Percentiles rank a stretch among this genome's conserved stretches.
phyloP scores from a whole-genome alignment of 2,113 vertebrate genomes.

The Camelus dromedarius region DNA sequence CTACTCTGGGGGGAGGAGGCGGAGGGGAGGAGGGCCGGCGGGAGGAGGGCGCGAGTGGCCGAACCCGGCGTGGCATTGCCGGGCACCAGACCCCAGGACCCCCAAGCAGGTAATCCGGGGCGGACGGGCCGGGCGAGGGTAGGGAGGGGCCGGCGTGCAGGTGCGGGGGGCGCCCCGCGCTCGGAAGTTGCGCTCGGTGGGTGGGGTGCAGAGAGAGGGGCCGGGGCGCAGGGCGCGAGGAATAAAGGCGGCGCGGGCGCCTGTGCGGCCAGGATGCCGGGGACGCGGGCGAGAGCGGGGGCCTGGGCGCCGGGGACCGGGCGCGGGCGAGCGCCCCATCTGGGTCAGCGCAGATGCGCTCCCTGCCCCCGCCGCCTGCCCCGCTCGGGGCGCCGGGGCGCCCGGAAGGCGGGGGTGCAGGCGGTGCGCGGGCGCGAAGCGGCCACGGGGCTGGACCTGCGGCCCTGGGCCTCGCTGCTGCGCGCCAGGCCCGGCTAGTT shows the following conservation, averaged over 20 bases:
- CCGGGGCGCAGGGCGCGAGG: background rate
- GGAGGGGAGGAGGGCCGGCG: background rate
- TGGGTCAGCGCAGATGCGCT: conserved; percentile 71
- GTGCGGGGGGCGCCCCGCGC: background rate
- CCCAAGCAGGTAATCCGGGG: conserved; percentile 80
- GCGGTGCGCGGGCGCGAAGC: background rate
- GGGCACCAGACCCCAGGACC: conserved; percentile 59
- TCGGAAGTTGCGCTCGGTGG: background rate
- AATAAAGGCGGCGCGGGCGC: background rate
- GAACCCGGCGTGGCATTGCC: conserved; percentile 70
- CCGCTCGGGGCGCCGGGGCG: background rate
- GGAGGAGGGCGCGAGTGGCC: conserved; percentile 56
- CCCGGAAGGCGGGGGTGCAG: background rate
- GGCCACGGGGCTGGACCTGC: background rate
- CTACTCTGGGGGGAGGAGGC: conserved; percentile 69
- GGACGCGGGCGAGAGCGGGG: background rate
- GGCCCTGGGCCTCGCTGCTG: background rate
- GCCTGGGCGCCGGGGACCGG: no score
- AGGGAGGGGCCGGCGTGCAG: background rate
- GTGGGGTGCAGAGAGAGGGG: background rate
- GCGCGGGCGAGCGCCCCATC: background rate
- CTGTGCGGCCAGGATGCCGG: background rate
- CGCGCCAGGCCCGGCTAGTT: background rate
- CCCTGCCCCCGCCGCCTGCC: background rate
- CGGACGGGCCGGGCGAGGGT: background rate